Percentiles rank a stretch among this genome's conserved stretches.
Conservation (phyloP, 2,888 invertebrate genomes). For the Geotrupes spiniger region DNA sequence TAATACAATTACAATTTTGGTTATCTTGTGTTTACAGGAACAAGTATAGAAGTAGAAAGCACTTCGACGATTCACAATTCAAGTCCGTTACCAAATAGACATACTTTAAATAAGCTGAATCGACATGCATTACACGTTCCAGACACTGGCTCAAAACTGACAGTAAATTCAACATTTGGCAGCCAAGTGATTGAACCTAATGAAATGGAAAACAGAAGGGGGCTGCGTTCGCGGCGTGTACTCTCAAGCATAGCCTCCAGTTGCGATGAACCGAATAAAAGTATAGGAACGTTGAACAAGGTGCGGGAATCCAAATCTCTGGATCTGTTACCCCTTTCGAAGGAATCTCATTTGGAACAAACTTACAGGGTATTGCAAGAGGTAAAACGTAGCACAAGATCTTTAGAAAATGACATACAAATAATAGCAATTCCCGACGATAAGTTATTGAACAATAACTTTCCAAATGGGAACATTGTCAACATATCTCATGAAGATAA, state of each 20-base stretch:
- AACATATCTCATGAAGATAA: constrained; percentile 42
- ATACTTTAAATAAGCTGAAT: constrained; percentile 45
- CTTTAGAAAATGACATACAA: constrained; percentile 51
- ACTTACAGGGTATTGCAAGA: constrained; percentile 25
- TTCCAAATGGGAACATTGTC: constrained; percentile 55
- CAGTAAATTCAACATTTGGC: constrained; percentile 50
- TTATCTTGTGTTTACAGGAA: constrained; percentile 35
- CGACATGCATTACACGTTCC: constrained; percentile 54
- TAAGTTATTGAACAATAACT: constrained; percentile 55
- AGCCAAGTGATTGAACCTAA: constrained; percentile 42
- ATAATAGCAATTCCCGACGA: constrained; percentile 50
- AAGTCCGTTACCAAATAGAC: constrained; percentile 49
- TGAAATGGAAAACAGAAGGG: constrained; percentile 31
- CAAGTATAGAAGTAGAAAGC: constrained; percentile 56
- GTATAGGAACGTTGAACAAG: constrained; percentile 41
- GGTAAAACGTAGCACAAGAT: constrained; percentile 37
- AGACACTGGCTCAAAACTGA: constrained; percentile 53
- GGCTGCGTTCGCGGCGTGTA: constrained; percentile 52
- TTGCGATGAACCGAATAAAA: constrained; percentile 54
- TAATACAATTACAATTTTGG: no score
- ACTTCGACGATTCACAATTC: constrained; percentile 57
- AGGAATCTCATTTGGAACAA: constrained; percentile 24
- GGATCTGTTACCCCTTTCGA: constrained; percentile 58
- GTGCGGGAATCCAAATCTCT: constrained; percentile 64
- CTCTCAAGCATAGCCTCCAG: constrained; percentile 67